Base-by-base conservation (phyloP, 2,888 invertebrate species). In the Watsonalla cultraria region DNA sequence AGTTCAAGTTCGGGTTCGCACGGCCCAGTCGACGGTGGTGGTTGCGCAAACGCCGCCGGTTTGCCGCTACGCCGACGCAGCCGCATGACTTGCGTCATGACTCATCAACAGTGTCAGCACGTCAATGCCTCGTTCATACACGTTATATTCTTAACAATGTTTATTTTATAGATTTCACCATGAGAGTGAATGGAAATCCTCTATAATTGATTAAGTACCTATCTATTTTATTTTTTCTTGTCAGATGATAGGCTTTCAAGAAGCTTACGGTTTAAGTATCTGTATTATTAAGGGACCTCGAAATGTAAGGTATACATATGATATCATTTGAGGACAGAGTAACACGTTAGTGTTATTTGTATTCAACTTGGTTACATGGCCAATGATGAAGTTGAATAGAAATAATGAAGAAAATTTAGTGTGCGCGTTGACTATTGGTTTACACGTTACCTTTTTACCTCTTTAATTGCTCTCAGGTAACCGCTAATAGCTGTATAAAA, bases 391-490 rank as follows among this genome's bases (percentile, higher is more conserved):
- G 70, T 64, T 61, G 73, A 82, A 84, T 81, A 84, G 84, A 86
- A 87, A 80, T 73, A 78, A 76, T 78, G 75, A 82, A 84, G 76
- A 80, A 82, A 86, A 83, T 82, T 78, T 80, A 81, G 74, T 74
- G 76, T 76, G 78, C 73, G 69, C 75, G 63, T 73, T 67, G 74
- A 69, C 72, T 66, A 68, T 75, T 64, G 70, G 78, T 80, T 81
- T 72, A 78, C 78, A 74, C 76, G 70, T 66, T 77, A 77, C 76
- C 75, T 78, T 77, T 85, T 85, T 87, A 86, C 76, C 75, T 78
- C 78, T 85, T 85, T 87, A 86, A 86, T 88, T 86, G 82, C 78
- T 82, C 73, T 76, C 78, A 82, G 82, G 84, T 85, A 84, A 84
- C 82, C 75, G 76, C 80, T 82, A 81, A 81, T 82, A 82, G 78